Evolutionary conservation across 2,797 vertebrate genomes (phyloP).

Genomic region (Dendrocincla tyrannina): DNA sequence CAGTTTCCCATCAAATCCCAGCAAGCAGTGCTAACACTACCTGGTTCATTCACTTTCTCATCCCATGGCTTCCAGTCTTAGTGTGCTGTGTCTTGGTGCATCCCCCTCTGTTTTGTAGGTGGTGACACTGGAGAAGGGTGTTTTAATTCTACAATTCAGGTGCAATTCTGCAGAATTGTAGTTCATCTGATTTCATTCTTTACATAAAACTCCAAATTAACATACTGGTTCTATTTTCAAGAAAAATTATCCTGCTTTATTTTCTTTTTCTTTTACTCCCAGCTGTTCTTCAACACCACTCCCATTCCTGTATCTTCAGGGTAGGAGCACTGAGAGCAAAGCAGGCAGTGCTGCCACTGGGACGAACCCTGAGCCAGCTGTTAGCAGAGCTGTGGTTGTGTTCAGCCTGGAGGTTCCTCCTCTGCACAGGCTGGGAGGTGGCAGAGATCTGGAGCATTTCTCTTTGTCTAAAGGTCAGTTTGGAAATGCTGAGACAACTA

Average conservation of each 20-base stretch:
- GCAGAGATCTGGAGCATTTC: neutral
- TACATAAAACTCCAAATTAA: neutral
- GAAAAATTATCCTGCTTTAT: neutral
- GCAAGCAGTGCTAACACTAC: neutral
- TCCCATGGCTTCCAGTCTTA: neutral
- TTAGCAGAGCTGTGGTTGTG: rapidly evolving
- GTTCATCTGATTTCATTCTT: neutral
- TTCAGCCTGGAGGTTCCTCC: neutral
- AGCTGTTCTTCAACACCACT: neutral
- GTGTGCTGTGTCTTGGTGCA: neutral
- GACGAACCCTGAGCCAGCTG: rapidly evolving
- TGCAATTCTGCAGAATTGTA: neutral
- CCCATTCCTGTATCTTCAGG: neutral
- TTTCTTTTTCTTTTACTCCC: neutral
- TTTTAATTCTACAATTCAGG: neutral
- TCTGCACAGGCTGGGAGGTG: neutral
- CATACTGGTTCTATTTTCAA: neutral
- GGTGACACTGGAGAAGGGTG: neutral
- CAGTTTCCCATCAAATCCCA: neutral
- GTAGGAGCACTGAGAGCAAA: rapidly evolving
- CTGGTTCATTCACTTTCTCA: neutral
- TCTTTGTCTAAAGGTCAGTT: neutral
- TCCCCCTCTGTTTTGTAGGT: neutral
- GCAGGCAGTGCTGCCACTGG: neutral
- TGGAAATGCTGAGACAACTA: neutral